phyloP scores from a whole-genome alignment of 2,888 invertebrate species.

The Xanthia togata region DNA sequence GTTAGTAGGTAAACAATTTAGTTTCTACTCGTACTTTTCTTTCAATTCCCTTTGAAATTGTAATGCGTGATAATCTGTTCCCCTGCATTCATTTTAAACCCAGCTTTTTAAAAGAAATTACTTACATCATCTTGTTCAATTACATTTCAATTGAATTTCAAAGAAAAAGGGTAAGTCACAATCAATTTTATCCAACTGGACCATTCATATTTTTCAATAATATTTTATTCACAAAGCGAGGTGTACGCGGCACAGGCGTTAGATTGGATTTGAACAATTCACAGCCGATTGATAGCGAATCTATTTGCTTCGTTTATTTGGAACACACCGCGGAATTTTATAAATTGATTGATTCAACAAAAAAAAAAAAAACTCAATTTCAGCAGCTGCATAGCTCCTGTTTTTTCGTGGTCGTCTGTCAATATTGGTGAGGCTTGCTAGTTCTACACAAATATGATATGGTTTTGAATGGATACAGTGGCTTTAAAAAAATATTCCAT shows the following conservation, averaged over 20 bases:
- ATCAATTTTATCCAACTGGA: constrained; percentile 17
- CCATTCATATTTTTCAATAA: constrained; percentile 52
- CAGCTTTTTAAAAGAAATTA: neutral
- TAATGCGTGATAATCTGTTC: neutral
- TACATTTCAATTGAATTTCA: constrained; percentile 10
- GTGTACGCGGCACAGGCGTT: constrained; percentile 65
- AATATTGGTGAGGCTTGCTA: constrained; percentile 55
- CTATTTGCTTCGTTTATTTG: constrained; percentile 68
- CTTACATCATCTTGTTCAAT: neutral
- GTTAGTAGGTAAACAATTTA: neutral
- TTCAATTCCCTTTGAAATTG: neutral
- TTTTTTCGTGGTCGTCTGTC: constrained; percentile 56
- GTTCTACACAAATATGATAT: constrained; percentile 49
- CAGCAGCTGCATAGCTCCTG: constrained; percentile 50
- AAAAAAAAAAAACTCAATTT: constrained; percentile 65
- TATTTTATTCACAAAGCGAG: constrained; percentile 62
- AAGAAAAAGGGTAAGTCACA: constrained; percentile 9
- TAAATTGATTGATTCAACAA: constrained; percentile 71
- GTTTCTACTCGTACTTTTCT: neutral
- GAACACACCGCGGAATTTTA: constrained; percentile 74
- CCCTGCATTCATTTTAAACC: neutral
- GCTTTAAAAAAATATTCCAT: constrained; percentile 1
- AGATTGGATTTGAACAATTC: constrained; percentile 77
- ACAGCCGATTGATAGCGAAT: constrained; percentile 72
- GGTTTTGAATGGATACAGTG: constrained; percentile 9